These are phyloP conservation scores for Harpalus rubripes DNA, from an alignment of 2,888 invertebrate genomes.

Conservation along the genomic window DNA sequence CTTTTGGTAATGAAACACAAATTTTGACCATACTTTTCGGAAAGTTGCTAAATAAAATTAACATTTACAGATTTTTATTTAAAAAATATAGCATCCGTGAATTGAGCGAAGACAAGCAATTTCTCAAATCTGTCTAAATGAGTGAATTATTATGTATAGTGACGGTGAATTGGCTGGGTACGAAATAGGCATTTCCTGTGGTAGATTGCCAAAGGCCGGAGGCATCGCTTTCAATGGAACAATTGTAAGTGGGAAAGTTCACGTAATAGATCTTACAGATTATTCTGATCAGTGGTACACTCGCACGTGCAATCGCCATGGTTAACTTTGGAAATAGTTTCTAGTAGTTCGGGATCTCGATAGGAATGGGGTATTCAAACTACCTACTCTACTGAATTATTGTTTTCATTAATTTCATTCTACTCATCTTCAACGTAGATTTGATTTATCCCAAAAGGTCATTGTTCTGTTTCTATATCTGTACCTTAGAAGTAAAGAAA, in stretches of 20 bases:
- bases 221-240: conserved; percentile 31
- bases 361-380: background rate
- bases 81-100: too few relatives aligned
- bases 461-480: too few relatives aligned
- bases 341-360: conserved; percentile 28
- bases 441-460: background rate
- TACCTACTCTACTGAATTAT: conserved; percentile 18
- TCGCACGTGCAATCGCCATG: conserved; percentile 1
- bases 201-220: conserved; percentile 5
- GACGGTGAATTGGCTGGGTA: background rate
- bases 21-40: too few relatives aligned
- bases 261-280: conserved; percentile 57
- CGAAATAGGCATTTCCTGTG: background rate
- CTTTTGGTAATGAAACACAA: too few relatives aligned
- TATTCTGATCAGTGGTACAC: conserved; percentile 41
- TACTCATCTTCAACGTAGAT: background rate
- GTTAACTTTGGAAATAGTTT: conserved; percentile 47
- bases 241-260: conserved; percentile 58
- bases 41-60: too few relatives aligned
- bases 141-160: background rate
- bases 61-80: too few relatives aligned
- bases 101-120: too few relatives aligned
- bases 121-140: too few relatives aligned
- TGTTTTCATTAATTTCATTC: conserved; percentile 18
- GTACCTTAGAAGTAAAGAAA: too few relatives aligned